A percentile compares a stretch with the other conserved stretches of the same genome.
Evolutionary conservation across 2,888 invertebrate genomes (phyloP).

Genomic region (Graphium colonna): DNA sequence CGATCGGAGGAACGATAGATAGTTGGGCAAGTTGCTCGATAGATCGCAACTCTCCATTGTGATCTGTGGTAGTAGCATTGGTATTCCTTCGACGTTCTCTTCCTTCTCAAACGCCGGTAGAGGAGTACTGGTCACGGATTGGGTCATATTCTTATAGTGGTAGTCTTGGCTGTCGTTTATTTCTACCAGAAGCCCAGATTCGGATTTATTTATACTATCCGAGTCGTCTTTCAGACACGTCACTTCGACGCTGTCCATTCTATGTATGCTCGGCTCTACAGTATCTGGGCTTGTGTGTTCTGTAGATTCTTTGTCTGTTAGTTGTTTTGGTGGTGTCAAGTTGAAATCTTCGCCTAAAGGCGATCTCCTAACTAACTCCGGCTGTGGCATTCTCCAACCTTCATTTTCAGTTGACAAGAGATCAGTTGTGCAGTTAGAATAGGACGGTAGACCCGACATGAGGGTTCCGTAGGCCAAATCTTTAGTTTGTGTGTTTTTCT

Average conservation of each 20-base stretch:
- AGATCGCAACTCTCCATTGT: slow-evolving; percentile 34
- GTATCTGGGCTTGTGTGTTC: slow-evolving; percentile 39
- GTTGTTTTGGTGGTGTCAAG: slow-evolving; percentile 44
- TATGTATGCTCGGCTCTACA: slow-evolving; percentile 47
- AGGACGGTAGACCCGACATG: slow-evolving; percentile 60
- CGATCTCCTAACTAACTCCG: slow-evolving; percentile 59
- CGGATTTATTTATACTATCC: slow-evolving; percentile 37
- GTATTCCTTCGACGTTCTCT: slow-evolving; percentile 40
- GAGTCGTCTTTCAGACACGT: slow-evolving; percentile 53
- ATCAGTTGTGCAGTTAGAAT: slow-evolving; percentile 66
- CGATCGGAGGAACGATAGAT: slow-evolving; percentile 51
- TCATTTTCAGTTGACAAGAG: slow-evolving; percentile 52
- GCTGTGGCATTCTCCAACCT: slow-evolving; percentile 56
- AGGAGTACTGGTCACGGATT: slow-evolving; percentile 65
- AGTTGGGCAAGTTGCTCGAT: slow-evolving; percentile 43
- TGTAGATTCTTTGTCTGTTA: slow-evolving; percentile 31
- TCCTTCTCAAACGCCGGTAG: slow-evolving; percentile 35
- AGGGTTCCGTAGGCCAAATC: slow-evolving; percentile 66
- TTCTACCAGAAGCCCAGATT: slow-evolving; percentile 30
- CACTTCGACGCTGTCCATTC: slow-evolving; percentile 68
- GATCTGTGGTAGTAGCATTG: slow-evolving; percentile 42
- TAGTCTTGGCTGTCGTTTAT: slow-evolving; percentile 46
- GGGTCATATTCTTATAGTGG: slow-evolving; percentile 51
- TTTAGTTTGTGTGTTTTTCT: slow-evolving; percentile 59
- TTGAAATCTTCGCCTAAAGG: slow-evolving; percentile 43